Percentiles rank a stretch among this genome's conserved stretches.
phyloP scores from a whole-genome alignment of 1,140 invertebrate species.

The Nymphalis io region DNA sequence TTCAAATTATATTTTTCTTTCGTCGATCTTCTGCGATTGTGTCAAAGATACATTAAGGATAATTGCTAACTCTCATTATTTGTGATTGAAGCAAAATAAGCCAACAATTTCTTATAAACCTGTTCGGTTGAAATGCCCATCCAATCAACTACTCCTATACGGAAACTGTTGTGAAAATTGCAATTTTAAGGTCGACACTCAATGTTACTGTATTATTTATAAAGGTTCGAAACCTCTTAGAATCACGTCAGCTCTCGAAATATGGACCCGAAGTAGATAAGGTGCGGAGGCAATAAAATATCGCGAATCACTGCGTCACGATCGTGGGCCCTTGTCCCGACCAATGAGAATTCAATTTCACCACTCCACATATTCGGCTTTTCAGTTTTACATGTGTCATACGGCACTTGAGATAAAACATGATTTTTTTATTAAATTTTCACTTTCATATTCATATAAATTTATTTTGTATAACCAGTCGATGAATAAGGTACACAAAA shows the following conservation, averaged over 20 bases:
- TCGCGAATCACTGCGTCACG: slow-evolving; percentile 47
- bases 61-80: no score
- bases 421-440: background rate
- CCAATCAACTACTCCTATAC: background rate
- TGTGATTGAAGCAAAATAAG: no score
- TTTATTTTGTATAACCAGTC: no score
- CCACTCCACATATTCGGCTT: slow-evolving; percentile 57
- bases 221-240: slow-evolving; percentile 27
- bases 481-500: no score
- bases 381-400: slow-evolving; percentile 50
- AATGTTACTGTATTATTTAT: slow-evolving; percentile 34
- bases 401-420: slow-evolving; percentile 19
- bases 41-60: no score
- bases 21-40: no score
- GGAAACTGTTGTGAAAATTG: slow-evolving; percentile 6
- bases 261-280: slow-evolving; percentile 54
- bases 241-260: slow-evolving; percentile 32
- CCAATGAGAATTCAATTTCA: slow-evolving; percentile 66
- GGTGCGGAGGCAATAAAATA: slow-evolving; percentile 58
- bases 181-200: slow-evolving; percentile 18
- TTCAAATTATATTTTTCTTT: no score
- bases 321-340: slow-evolving; percentile 45
- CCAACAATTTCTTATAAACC: no score
- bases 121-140: no score
- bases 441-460: background rate